A percentile compares a stretch with the other conserved stretches of the same genome.
Evolutionary conservation across 2,797 vertebrate species (phyloP).

Genomic region (Apodemus agrarius): DNA sequence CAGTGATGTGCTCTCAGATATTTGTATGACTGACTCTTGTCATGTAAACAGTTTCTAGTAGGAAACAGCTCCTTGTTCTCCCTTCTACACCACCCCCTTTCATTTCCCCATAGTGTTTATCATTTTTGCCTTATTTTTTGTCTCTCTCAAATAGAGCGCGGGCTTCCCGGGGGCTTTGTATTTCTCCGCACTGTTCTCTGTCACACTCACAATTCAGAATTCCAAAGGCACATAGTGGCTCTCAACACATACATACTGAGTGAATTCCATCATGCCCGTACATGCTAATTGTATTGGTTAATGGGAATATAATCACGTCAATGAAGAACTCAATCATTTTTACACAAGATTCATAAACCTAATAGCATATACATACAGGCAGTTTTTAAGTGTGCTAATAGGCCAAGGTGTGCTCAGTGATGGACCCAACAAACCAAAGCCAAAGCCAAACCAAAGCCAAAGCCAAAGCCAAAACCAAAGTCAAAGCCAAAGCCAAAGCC

Average conservation of each 20-base stretch:
- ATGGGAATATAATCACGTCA: background rate
- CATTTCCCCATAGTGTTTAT: background rate
- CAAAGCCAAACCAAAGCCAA: background rate
- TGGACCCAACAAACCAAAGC: background rate
- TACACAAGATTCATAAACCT: background rate
- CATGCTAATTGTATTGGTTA: background rate
- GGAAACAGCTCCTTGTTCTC: background rate
- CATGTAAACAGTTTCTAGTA: background rate
- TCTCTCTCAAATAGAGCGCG: background rate
- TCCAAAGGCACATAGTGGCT: background rate
- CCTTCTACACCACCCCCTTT: background rate
- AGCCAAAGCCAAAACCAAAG: too few species aligned
- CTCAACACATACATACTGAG: background rate
- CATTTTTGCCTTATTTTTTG: background rate
- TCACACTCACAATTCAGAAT: background rate
- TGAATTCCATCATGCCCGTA: constrained; percentile 7
- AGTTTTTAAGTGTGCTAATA: background rate
- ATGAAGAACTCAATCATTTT: background rate
- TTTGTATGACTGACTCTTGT: background rate
- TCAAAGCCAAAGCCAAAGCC: background rate
- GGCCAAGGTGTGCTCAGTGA: background rate
- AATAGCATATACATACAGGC: background rate
- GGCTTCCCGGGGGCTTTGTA: background rate
- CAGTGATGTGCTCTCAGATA: background rate
- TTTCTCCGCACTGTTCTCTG: constrained; percentile 29